Base-by-base conservation (phyloP, 1,140 invertebrate genomes). In the Bilobella aurantiaca region DNA sequence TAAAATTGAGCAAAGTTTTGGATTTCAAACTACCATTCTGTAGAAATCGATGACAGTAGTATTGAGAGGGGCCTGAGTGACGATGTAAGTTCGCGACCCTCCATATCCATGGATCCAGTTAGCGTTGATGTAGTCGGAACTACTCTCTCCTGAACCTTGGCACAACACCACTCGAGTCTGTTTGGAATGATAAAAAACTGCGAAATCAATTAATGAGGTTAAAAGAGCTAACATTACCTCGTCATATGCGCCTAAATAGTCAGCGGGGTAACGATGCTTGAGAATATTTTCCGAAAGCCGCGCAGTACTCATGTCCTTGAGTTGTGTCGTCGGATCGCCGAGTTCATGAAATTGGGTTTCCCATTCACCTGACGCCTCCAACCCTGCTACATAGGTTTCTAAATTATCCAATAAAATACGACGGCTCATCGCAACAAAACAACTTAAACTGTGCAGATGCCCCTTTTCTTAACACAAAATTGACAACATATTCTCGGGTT, bases 41-140 rank as follows among this genome's bases (percentile, higher is more conserved):
- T 8, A 62, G 59, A 62, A 62, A 42, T 62, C 59, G 3, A n/a
- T 46, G 3, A 37, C 59, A 14, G 59, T 62, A 8, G 29, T 5
- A 8, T 12, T 3, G 3, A 25, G 8, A 5, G 59, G 59, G 8
- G 25, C 25, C 30, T 62, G 59, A 14, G 59, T 62, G 8, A 31
- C 59, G 27, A 62, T 62, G 59, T 62, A 62, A 3, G 12, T 12
- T 5, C 25, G 12, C 3, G 3, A 2, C 3, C 32, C 14, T 8
- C 12, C 18, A 28, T 23, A 46, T 8, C 37, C 59, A 37, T 62
- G 5, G 27, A 62, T 23, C 59, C 59, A 62, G 27, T 62, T 62
- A 12, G 59, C 59, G 23, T 59, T 59, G 18, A 59, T 59, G 29
- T 34, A 29, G 32, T 59, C 58, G 5, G 53, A 57, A 12, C 25